Conservation (phyloP, 2,888 invertebrate species). For the Cheilosia urbana region DNA sequence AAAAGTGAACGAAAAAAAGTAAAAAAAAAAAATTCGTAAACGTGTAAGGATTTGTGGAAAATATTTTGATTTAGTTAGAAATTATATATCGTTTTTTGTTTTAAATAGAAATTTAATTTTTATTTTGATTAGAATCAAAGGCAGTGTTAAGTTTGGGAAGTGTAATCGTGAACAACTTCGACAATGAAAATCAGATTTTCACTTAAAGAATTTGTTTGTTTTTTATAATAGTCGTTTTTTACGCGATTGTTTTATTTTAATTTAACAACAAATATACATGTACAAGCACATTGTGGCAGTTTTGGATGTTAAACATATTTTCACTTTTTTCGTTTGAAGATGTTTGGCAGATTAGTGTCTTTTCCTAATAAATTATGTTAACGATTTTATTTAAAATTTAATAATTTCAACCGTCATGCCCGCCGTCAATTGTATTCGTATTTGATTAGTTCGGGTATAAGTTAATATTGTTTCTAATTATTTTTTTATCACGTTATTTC, state of each 20-base stretch:
- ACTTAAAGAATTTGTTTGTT: constrained; percentile 66
- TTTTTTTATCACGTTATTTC: neutral
- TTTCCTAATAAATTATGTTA: constrained; percentile 46
- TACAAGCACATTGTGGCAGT: constrained; percentile 70
- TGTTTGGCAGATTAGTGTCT: constrained; percentile 78
- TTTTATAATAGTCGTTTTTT: constrained; percentile 62
- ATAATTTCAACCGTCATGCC: constrained; percentile 42
- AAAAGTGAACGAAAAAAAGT: constrained; percentile 40
- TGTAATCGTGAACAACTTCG: constrained; percentile 69
- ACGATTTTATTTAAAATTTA: constrained; percentile 32
- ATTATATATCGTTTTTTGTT: constrained; percentile 26
- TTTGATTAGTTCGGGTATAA: constrained; percentile 2
- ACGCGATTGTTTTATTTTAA: constrained; percentile 57
- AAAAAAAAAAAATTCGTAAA: constrained; percentile 54
- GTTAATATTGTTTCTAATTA: neutral
- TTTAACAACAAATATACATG: constrained; percentile 64
- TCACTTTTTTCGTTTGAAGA: constrained; percentile 72
- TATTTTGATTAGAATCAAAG: constrained; percentile 72
- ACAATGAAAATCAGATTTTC: constrained; percentile 69
- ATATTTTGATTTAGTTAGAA: constrained; percentile 44
- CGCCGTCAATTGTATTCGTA: constrained; percentile 47
- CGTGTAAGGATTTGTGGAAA: constrained; percentile 29
- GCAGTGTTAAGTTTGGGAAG: constrained; percentile 73
- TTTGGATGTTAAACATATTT: constrained; percentile 75
- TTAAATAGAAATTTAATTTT: constrained; percentile 35